Conservation (phyloP, 2,113 vertebrate genomes). For the Origma solitaria region DNA sequence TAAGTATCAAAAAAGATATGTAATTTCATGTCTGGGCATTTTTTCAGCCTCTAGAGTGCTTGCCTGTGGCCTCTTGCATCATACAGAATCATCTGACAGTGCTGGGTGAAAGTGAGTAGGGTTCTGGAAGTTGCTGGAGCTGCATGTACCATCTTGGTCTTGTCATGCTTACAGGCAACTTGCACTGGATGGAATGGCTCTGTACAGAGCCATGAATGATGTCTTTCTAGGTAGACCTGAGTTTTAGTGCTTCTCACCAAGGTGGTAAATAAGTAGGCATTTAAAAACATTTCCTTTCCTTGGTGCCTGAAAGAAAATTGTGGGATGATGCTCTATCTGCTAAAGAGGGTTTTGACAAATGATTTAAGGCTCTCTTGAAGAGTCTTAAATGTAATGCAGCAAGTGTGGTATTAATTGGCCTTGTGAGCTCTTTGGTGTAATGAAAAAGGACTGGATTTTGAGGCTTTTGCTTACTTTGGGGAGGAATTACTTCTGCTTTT, state of each 20-base stretch:
- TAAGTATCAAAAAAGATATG: neutral
- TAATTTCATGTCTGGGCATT: neutral
- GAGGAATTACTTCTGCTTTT: neutral
- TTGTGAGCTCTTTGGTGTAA: neutral
- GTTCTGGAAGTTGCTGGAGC: neutral
- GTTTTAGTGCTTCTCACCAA: neutral
- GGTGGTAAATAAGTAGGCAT: neutral
- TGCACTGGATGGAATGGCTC: neutral
- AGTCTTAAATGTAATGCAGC: neutral
- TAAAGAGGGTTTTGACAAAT: neutral
- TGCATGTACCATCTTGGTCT: fast-evolving
- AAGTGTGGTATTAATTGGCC: neutral
- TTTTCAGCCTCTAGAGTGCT: neutral
- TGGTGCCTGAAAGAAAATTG: neutral
- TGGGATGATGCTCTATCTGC: neutral
- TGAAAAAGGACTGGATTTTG: neutral
- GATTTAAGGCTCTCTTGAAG: neutral
- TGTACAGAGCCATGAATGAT: neutral
- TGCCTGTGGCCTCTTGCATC: neutral
- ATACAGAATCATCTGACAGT: neutral
- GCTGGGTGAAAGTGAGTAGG: neutral
- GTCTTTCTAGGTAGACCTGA: neutral
- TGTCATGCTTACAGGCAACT: neutral
- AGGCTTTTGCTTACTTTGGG: neutral
- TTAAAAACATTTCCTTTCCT: neutral